phyloP scores from a whole-genome alignment of 2,113 vertebrate species.

The Phrynosoma blainvillii region DNA sequence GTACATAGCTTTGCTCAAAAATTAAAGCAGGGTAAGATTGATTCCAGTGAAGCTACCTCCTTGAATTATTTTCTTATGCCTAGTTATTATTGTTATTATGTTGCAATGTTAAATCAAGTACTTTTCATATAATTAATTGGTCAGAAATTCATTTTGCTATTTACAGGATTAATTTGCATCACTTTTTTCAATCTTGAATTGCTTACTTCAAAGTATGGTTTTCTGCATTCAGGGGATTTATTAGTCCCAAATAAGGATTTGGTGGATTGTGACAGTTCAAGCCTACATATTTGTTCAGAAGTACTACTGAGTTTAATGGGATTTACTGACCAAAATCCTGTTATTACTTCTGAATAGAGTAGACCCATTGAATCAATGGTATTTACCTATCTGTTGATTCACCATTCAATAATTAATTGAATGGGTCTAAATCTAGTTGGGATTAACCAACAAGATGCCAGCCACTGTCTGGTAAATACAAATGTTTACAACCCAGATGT shows the following conservation, averaged over 20 bases:
- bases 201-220: background rate
- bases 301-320: too few species aligned
- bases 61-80: background rate
- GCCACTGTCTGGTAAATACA: too few species aligned
- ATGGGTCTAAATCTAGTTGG: too few species aligned
- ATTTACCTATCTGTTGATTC: background rate
- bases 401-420: too few species aligned
- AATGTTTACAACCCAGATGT: too few species aligned
- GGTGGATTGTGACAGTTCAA: background rate
- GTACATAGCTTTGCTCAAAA: background rate
- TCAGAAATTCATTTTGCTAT: background rate
- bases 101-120: background rate
- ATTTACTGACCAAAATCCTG: too few species aligned
- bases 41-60: background rate
- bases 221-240: background rate
- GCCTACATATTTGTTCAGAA: too few species aligned
- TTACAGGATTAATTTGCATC: background rate
- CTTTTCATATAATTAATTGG: background rate
- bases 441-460: too few species aligned
- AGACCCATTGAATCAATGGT: background rate
- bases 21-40: accelerated
- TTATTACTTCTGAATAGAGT: background rate
- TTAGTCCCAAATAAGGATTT: background rate
- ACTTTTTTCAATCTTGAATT: background rate
- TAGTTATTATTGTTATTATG: background rate